Evolutionary conservation across 2,888 invertebrate genomes (phyloP).

Genomic region (Leuctra nigra): DNA sequence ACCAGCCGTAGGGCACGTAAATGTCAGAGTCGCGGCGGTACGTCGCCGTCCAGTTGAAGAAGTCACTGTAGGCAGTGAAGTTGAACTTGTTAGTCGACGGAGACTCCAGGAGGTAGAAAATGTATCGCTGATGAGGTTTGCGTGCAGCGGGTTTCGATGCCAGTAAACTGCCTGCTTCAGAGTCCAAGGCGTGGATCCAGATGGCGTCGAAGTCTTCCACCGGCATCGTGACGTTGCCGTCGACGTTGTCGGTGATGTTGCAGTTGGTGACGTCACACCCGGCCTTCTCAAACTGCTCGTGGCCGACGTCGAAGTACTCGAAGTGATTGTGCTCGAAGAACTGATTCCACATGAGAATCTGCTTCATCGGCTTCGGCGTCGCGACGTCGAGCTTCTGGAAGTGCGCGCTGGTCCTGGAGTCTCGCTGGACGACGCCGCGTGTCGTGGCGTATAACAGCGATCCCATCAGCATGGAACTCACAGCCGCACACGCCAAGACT

Average conservation of each 20-base stretch:
- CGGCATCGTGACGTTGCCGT: background rate
- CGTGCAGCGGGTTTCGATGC: background rate
- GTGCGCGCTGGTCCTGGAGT: too few relatives aligned
- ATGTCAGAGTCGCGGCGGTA: constrained; percentile 4
- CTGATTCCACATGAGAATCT: background rate
- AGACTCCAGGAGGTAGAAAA: background rate
- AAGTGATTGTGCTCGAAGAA: background rate
- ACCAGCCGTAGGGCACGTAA: background rate
- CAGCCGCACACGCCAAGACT: too few relatives aligned
- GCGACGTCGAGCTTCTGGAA: too few relatives aligned
- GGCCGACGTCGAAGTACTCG: background rate
- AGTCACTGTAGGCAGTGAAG: background rate
- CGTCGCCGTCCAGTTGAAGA: constrained; percentile 4
- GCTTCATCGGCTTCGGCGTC: background rate
- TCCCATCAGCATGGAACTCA: too few relatives aligned
- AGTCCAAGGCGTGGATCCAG: background rate
- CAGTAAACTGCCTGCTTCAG: background rate
- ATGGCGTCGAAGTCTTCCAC: constrained; percentile 1
- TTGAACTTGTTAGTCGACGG: background rate
- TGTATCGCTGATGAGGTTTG: background rate
- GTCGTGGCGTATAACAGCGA: too few relatives aligned
- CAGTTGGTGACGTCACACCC: background rate
- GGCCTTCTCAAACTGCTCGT: background rate
- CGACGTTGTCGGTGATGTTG: background rate
- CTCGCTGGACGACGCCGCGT: too few relatives aligned